Conservation (phyloP, 2,797 vertebrate genomes). For the Intellagama lesueurii region DNA sequence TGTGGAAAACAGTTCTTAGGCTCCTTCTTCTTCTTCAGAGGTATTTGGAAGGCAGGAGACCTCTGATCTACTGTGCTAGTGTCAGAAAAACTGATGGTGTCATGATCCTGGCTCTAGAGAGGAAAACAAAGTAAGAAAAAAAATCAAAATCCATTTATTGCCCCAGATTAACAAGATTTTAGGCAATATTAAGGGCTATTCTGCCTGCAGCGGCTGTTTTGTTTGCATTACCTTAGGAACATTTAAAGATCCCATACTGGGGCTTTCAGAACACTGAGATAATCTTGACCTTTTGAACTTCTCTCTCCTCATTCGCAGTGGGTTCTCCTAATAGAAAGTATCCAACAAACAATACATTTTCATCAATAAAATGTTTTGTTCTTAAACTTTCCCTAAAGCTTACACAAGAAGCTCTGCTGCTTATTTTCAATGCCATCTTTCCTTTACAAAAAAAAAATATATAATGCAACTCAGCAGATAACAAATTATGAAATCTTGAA, state of each 20-base stretch:
- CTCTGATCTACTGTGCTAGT: conserved; percentile 73
- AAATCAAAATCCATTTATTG: neutral
- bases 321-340: conserved; percentile 43
- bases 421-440: neutral
- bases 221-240: conserved; percentile 32
- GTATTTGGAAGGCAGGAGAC: neutral
- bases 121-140: neutral
- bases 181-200: neutral
- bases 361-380: neutral
- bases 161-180: neutral
- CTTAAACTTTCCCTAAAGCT: neutral
- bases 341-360: neutral
- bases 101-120: conserved; percentile 60
- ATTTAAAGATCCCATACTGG: conserved; percentile 21
- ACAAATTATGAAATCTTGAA: too few species aligned
- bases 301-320: conserved; percentile 39
- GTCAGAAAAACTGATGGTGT: conserved; percentile 66
- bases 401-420: neutral
- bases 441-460: neutral
- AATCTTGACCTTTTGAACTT: conserved; percentile 8
- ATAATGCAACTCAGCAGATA: accelerated
- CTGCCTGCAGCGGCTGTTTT: conserved; percentile 16
- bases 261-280: conserved; percentile 48
- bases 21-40: conserved; percentile 42
- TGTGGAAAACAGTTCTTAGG: conserved; percentile 75